Conservation (phyloP, 2,888 invertebrate genomes). For the Deladenus siricidicola region DNA sequence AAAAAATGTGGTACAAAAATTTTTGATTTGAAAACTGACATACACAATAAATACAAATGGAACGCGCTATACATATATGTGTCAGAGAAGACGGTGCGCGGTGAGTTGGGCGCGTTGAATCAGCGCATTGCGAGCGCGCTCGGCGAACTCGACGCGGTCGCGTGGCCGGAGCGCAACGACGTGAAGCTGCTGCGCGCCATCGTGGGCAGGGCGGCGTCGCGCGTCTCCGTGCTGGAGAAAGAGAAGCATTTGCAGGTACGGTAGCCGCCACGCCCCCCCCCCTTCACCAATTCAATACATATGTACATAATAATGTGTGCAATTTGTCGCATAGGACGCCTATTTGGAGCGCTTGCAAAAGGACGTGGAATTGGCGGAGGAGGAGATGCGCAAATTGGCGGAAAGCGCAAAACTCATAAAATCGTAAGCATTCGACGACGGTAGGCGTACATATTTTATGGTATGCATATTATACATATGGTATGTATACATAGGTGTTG, state of each 20-base stretch:
- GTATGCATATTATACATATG: too few relatives aligned
- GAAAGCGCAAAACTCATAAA: neutral
- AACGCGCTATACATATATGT: too few relatives aligned
- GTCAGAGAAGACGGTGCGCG: neutral
- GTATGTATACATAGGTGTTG: too few relatives aligned
- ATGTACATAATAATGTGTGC: too few relatives aligned
- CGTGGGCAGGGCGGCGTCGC: neutral
- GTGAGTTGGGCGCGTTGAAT: neutral
- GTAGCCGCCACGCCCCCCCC: too few relatives aligned
- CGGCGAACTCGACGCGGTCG: neutral
- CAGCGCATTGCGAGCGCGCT: neutral
- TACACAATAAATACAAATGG: too few relatives aligned
- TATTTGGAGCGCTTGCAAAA: neutral
- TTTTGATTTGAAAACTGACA: too few relatives aligned
- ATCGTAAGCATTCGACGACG: too few relatives aligned
- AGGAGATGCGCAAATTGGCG: neutral
- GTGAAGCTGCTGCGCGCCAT: neutral
- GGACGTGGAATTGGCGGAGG: neutral
- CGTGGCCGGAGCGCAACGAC: conserved; percentile 2
- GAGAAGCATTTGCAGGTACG: neutral
- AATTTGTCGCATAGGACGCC: too few relatives aligned
- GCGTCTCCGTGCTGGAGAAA: neutral
- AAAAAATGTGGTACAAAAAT: too few relatives aligned
- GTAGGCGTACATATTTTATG: too few relatives aligned
- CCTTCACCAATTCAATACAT: too few relatives aligned